Base-by-base conservation (phyloP, 2,113 vertebrate species). In the Stercorarius parasiticus region DNA sequence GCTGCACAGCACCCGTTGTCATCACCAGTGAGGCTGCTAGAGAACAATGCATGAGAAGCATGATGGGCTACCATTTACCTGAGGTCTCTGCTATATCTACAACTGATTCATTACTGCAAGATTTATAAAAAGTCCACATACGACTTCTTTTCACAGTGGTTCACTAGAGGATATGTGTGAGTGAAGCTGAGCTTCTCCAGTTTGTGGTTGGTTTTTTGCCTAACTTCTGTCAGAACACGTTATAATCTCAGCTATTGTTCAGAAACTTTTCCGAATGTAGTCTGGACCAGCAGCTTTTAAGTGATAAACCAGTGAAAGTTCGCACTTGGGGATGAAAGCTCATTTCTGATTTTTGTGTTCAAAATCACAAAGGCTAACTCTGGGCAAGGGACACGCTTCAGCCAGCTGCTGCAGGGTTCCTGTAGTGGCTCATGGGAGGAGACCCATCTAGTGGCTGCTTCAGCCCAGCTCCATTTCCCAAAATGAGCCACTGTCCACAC, bases 391-490 rank as follows among this genome's bases (percentile, higher is more conserved):
- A 38, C 58, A 61, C 13, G 22, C 5, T 7, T 42, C 13, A 29
- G 40, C 20, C 2, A 8, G 50, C 19, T 1, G 0, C 49, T n/a
- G 56, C 0, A 0, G 12, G 34, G 32, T 17, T 59, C 40, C 5
- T 6, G 26, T 29, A 29, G 52, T 1, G 0, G 25, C 25, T 66
- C 27, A 12, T 4, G 9, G 40, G 18, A 89, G 50, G n/a, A 40
- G 38, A 32, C 64, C 23, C 36, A 42, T 65, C 69, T 42, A 30
- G 78, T 3, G 3, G 52, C 76, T 56, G 62, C 49, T n/a, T 21
- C 26, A 42, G 38, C 66, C n/a, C 74, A 76, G 1, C n/a, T 66
- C 22, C 12, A 3, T 70, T 53, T n/a, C 50, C 61, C 34, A 15
- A 22, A 70, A 56, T 9, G 36, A 69, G 36, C 29, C 1, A 1